Percentiles rank a stretch among this genome's conserved stretches.
These are phyloP conservation scores for Druceiella hillmani DNA, from an alignment of 2,888 invertebrate species.

Conservation along the genomic window DNA sequence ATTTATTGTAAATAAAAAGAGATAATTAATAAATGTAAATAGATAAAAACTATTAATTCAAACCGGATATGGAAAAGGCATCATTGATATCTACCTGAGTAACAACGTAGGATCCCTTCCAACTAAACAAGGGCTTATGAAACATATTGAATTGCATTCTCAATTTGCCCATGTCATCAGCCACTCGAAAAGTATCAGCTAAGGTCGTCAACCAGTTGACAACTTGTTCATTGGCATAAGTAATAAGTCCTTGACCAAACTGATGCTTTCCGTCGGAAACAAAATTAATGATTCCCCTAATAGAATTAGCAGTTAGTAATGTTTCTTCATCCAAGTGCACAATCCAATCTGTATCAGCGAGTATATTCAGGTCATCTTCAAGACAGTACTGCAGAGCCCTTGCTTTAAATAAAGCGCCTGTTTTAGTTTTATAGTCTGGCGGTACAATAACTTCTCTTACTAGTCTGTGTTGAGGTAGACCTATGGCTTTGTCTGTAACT, in stretches of 20 bases:
- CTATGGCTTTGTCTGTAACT: conserved; percentile 84
- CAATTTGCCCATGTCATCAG: conserved; percentile 97
- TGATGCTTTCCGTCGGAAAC: conserved; percentile 90
- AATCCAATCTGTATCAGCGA: conserved; percentile 90
- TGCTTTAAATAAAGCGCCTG: conserved; percentile 90
- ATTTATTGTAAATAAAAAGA: no score
- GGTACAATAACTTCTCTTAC: conserved; percentile 89
- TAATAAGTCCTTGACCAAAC: conserved; percentile 93
- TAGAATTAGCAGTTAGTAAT: conserved; percentile 84
- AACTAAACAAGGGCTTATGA: conserved; percentile 92
- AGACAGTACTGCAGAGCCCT: conserved; percentile 93
- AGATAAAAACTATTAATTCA: no score
- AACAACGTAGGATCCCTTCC: conserved; percentile 98
- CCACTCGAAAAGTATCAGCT: conserved; percentile 92
- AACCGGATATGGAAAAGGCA: no score
- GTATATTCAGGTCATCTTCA: conserved; percentile 80
- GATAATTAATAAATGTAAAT: no score
- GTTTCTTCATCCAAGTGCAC: conserved; percentile 98
- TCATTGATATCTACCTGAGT: conserved; percentile 90
- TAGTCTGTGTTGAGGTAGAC: conserved; percentile 70
- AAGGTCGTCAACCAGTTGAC: conserved; percentile 96
- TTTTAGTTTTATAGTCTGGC: conserved; percentile 76
- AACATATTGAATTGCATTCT: conserved; percentile 88
- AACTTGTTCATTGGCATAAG: conserved; percentile 93
- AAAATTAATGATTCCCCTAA: conserved; percentile 89